These are phyloP conservation scores for Lithosia quadra DNA, from an alignment of 2,888 invertebrate species.

Conservation along the genomic window DNA sequence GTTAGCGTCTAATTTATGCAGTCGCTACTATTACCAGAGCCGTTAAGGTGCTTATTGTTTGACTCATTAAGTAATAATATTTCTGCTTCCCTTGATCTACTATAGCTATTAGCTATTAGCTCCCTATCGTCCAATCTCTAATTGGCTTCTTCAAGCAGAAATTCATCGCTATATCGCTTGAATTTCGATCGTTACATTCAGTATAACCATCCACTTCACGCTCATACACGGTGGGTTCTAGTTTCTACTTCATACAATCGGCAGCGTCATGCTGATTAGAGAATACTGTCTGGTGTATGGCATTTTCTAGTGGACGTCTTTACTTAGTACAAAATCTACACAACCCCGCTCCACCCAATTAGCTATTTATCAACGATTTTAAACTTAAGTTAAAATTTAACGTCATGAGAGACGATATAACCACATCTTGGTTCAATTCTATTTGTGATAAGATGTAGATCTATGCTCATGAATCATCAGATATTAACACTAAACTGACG, in stretches of 20 bases:
- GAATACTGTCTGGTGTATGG: too few species aligned
- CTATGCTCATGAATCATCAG: too few species aligned
- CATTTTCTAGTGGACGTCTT: too few species aligned
- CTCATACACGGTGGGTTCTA: too few species aligned
- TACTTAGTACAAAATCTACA: neutral
- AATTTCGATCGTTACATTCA: neutral
- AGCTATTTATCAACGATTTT: neutral
- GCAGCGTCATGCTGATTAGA: too few species aligned
- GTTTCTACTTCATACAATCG: too few species aligned
- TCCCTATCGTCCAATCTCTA: too few species aligned
- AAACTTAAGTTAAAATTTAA: neutral
- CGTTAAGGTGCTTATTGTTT: neutral
- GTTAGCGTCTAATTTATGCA: conserved; percentile 35
- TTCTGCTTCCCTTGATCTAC: neutral
- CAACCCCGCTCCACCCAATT: too few species aligned
- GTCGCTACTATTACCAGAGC: conserved; percentile 19
- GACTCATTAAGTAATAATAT: neutral
- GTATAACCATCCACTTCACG: too few species aligned
- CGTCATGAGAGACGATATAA: neutral
- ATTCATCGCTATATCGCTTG: too few species aligned
- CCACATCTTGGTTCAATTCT: neutral
- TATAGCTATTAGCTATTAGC: neutral
- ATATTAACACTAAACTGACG: neutral
- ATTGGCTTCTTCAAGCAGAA: neutral
- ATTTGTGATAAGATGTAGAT: neutral